Evolutionary conservation across 2,888 invertebrate species (phyloP), one percentile per base, ranked within the genome.

Genomic region (Cephus pygmeus): DNA sequence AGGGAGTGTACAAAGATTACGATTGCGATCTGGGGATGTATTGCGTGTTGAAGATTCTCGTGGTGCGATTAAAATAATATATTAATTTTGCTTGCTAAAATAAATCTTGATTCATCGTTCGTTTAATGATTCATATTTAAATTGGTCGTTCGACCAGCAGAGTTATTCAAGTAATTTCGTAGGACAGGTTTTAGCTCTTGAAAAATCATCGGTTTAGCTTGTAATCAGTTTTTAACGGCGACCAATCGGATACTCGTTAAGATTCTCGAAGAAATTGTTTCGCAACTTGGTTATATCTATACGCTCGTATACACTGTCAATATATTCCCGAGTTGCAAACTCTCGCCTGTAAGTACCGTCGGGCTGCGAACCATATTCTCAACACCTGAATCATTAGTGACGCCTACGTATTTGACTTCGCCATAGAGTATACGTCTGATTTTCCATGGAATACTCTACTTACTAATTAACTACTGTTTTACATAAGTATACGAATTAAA

Each of bases 361-460:
- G 23, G 2, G 9, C 15, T 23, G 23, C 23, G 6, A 56, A 56
- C 23, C 23, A 23, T 56, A 56, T 56, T 56, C 56, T 56, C 56
- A 56, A 56, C 56, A 56, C 9, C 56, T 23, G 23, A 56, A 2
- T 56, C 23, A 56, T 56, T 56, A 23, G 2, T 56, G 2, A 56
- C 15, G 56, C 56, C 56, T 56, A 6, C 23, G 56, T 56, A 56
- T 56, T 56, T 56, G 9, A 56, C 23, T 56, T 56, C 23, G 9
- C 23, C 56, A 9, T 23, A 23, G 56, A 23, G 2, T 56, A 6
- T 9, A 23, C 23, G 9, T 56, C 23, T 23, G 9, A 9, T 9
- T 56, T 33, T 6, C 11, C 12, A 15, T 36, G 77, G 71, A 77
- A 75, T 75, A 69, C 31, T 34, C 77, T 40, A 33, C 69, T 33